phyloP scores from a whole-genome alignment of 2,113 vertebrate species.

The Xiphorhynchus elegans region DNA sequence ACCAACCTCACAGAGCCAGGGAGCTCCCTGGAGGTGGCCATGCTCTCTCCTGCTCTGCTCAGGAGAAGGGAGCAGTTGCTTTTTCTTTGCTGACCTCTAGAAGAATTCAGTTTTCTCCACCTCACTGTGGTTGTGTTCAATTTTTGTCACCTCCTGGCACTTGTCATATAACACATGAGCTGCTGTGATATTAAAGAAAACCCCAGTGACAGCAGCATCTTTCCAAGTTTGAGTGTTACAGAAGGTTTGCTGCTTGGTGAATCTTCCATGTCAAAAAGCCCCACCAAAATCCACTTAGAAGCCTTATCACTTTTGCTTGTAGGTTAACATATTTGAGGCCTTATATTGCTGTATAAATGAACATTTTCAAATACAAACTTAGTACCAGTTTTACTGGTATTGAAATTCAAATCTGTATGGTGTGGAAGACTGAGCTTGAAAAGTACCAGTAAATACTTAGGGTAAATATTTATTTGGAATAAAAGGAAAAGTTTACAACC shows the following conservation, averaged over 20 bases:
- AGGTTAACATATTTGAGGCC: neutral
- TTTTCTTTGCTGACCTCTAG: neutral
- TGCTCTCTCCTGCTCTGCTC: neutral
- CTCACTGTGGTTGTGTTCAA: neutral
- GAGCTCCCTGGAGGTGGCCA: neutral
- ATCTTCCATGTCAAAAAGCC: neutral
- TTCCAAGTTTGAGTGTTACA: neutral
- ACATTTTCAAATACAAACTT: neutral
- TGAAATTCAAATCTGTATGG: neutral
- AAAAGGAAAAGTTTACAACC: neutral
- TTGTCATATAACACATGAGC: neutral
- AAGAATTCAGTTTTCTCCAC: neutral
- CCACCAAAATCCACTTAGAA: neutral
- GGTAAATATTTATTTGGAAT: neutral
- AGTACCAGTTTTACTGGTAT: neutral
- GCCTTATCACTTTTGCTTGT: neutral
- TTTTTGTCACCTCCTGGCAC: neutral
- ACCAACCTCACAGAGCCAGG: neutral
- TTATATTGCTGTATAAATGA: neutral
- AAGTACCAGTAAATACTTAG: neutral
- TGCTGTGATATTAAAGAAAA: neutral
- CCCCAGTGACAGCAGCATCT: neutral
- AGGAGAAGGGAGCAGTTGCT: neutral
- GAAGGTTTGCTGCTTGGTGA: neutral
- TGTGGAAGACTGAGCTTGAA: neutral